A percentile compares a stretch with the other conserved stretches of the same genome.
These are phyloP conservation scores for Rotaria macrura DNA, from an alignment of 2,888 invertebrate genomes.

Conservation along the genomic window DNA sequence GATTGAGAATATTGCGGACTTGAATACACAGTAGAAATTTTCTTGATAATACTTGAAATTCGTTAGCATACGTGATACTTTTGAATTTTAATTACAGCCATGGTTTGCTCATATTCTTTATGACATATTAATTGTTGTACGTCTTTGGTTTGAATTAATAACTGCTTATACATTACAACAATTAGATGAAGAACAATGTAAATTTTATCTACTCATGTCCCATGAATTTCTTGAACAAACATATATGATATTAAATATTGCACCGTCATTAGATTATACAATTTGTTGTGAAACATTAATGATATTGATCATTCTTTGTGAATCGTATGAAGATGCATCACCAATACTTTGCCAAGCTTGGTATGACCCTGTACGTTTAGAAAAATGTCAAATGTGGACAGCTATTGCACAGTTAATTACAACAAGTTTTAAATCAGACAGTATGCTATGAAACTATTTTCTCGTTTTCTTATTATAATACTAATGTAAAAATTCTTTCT, in stretches of 20 bases:
- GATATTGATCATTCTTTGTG: slow-evolving; percentile 10
- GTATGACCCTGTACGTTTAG: slow-evolving; percentile 8
- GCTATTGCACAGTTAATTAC: slow-evolving; percentile 14
- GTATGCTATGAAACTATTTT: not conserved
- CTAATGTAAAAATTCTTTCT: too few relatives aligned
- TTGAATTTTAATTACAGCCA: not conserved
- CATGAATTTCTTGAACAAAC: slow-evolving; percentile 23
- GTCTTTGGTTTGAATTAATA: slow-evolving; percentile 14
- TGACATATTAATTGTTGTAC: not conserved
- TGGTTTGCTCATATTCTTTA: slow-evolving; percentile 17
- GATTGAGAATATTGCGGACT: too few relatives aligned
- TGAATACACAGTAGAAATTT: too few relatives aligned
- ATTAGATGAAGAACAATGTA: not conserved
- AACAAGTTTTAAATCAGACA: not conserved
- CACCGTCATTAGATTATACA: not conserved
- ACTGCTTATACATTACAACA: not conserved
- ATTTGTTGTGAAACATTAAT: slow-evolving; percentile 17
- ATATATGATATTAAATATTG: not conserved
- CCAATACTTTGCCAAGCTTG: slow-evolving; percentile 8
- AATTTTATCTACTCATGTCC: slow-evolving; percentile 17
- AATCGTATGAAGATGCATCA: slow-evolving; percentile 11
- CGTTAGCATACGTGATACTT: not conserved
- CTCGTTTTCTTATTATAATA: too few relatives aligned
- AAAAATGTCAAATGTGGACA: slow-evolving; percentile 6
- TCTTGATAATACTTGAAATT: too few relatives aligned